Percentiles rank a stretch among this genome's conserved stretches.
These are phyloP conservation scores for Dolichotis patagonum DNA, from an alignment of 2,113 vertebrate species.

Conservation along the genomic window DNA sequence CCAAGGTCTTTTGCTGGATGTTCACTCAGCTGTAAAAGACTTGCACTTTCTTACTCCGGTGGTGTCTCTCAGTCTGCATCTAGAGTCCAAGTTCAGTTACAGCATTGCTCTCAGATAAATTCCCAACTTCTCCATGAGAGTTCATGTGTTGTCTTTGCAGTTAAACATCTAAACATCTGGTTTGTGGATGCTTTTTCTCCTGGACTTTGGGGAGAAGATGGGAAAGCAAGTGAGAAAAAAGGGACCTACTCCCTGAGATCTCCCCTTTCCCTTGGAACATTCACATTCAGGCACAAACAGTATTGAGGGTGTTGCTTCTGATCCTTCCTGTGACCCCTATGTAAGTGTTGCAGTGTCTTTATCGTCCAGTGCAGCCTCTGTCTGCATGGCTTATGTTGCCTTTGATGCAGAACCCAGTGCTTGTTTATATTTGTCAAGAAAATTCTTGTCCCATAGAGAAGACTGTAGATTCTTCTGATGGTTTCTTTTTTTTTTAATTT, in stretches of 20 bases:
- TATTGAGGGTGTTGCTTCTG: background rate
- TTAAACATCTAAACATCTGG: background rate
- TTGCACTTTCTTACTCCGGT: background rate
- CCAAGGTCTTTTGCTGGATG: background rate
- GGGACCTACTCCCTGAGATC: background rate
- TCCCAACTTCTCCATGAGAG: no score
- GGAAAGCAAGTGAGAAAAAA: background rate
- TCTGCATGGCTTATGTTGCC: background rate
- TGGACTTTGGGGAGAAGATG: background rate
- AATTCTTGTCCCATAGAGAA: background rate
- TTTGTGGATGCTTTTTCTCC: background rate
- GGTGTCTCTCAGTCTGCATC: background rate
- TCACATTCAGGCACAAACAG: background rate
- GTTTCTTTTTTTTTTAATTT: background rate
- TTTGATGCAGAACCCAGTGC: background rate
- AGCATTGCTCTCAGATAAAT: background rate
- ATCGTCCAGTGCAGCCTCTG: rapidly evolving
- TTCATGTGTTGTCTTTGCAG: background rate
- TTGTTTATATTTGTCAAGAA: background rate
- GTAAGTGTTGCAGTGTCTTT: rapidly evolving
- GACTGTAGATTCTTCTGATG: background rate
- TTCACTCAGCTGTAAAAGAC: background rate
- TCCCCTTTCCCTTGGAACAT: background rate
- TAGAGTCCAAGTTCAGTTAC: background rate
- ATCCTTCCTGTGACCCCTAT: background rate